phyloP scores from a whole-genome alignment of 2,888 invertebrate species.

The Erpobdella octoculata region DNA sequence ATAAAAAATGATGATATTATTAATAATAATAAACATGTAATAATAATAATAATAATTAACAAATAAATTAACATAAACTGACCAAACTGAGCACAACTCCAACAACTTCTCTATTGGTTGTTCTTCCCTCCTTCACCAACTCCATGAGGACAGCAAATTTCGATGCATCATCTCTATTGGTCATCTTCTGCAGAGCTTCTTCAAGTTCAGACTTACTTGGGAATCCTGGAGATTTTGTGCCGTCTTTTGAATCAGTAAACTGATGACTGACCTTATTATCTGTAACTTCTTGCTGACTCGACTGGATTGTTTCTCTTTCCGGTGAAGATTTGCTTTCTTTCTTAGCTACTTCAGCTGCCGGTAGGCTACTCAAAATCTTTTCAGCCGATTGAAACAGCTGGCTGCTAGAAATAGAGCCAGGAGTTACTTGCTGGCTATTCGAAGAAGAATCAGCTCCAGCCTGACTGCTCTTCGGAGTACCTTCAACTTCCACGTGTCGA shows the following conservation, averaged over 20 bases:
- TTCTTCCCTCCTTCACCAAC: background rate
- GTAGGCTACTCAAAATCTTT: too few species aligned
- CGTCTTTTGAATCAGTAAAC: background rate
- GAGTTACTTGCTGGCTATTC: too few species aligned
- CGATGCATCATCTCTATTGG: background rate
- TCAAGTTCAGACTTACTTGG: slow-evolving; percentile 15
- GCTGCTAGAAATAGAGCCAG: too few species aligned
- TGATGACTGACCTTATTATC: background rate
- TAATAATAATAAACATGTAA: background rate
- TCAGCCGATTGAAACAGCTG: too few species aligned
- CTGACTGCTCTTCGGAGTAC: too few species aligned
- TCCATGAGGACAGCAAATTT: background rate
- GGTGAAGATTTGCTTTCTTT: background rate
- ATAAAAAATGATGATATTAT: background rate
- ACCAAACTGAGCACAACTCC: slow-evolving; percentile 11
- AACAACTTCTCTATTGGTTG: background rate
- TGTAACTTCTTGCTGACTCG: background rate
- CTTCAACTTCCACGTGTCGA: too few species aligned
- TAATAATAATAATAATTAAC: background rate
- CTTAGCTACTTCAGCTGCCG: background rate
- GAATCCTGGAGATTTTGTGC: background rate
- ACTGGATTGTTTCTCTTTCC: background rate
- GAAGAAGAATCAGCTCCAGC: too few species aligned
- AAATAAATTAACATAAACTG: background rate
- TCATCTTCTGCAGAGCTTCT: background rate